Percentiles rank a stretch among this genome's conserved stretches.
phyloP scores from a whole-genome alignment of 2,888 invertebrate species.

The Amiota communis region DNA sequence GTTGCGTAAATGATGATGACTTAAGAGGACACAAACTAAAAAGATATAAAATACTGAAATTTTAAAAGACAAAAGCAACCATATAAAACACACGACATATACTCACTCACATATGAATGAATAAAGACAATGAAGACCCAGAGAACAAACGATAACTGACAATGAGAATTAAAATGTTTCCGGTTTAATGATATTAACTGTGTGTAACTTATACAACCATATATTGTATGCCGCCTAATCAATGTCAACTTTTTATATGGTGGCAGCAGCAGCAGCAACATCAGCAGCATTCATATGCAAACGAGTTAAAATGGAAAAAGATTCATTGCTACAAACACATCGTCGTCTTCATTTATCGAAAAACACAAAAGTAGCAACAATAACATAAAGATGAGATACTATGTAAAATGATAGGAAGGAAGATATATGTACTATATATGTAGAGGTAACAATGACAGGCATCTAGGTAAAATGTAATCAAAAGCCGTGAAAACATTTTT shows the following conservation, averaged over 20 bases:
- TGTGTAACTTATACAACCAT: background rate
- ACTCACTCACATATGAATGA: constrained; percentile 50
- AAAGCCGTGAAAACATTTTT: constrained; percentile 68
- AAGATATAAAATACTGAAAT: background rate
- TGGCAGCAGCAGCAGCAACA: background rate
- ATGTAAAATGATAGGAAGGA: background rate
- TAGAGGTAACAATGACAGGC: background rate
- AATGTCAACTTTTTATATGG: constrained; percentile 38
- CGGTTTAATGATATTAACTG: constrained; percentile 20
- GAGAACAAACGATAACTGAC: constrained; percentile 57
- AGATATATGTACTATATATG: background rate
- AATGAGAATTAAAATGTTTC: constrained; percentile 36
- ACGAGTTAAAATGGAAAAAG: constrained; percentile 41
- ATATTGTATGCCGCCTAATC: constrained; percentile 51
- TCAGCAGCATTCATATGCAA: constrained; percentile 61
- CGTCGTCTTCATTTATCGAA: background rate
- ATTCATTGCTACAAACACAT: constrained; percentile 11
- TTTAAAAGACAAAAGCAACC: constrained; percentile 1
- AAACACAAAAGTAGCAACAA: background rate
- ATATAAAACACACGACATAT: too few species aligned
- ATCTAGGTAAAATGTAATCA: constrained; percentile 65
- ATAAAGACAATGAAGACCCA: constrained; percentile 24
- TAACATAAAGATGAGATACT: background rate
- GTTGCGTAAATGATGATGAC: constrained; percentile 45
- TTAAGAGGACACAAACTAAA: constrained; percentile 45